These are phyloP conservation scores for Sylvicapra grimmia DNA, from an alignment of 2,113 vertebrate genomes.

Conservation along the genomic window DNA sequence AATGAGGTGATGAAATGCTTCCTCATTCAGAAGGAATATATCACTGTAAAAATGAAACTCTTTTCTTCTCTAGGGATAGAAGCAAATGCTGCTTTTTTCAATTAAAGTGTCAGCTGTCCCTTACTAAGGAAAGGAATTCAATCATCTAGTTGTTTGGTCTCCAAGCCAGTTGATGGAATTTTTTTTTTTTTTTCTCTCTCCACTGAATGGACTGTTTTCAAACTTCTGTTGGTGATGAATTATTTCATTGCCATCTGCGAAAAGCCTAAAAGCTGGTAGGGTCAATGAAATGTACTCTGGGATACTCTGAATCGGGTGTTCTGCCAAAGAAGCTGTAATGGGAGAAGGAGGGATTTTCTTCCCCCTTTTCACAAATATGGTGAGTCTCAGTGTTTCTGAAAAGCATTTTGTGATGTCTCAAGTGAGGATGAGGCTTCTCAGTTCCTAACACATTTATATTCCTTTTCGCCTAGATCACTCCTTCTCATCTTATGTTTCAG, in stretches of 20 bases:
- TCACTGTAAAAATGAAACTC: neutral
- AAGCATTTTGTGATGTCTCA: neutral
- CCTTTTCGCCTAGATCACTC: neutral
- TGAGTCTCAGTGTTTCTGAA: neutral
- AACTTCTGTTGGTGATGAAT: conserved; percentile 22
- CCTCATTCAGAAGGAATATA: neutral
- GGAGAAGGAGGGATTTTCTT: neutral
- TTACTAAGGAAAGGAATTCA: conserved; percentile 28
- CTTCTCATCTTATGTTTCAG: neutral
- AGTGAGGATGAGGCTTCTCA: neutral
- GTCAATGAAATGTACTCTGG: neutral
- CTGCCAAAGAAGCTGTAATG: neutral
- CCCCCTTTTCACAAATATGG: neutral
- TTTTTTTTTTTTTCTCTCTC: neutral
- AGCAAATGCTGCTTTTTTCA: conserved; percentile 17
- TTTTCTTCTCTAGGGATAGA: conserved; percentile 10
- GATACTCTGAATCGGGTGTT: neutral
- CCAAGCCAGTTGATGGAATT: neutral
- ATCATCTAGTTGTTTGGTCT: conserved; percentile 21
- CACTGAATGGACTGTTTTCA: conserved; percentile 25
- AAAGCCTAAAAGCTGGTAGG: conserved; percentile 11
- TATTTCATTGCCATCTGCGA: neutral
- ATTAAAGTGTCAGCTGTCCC: conserved; percentile 16
- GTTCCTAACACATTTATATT: neutral
- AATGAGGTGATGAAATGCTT: neutral